Base-by-base conservation (phyloP, 2,797 vertebrate genomes). In the Takifugu ocellatus region DNA sequence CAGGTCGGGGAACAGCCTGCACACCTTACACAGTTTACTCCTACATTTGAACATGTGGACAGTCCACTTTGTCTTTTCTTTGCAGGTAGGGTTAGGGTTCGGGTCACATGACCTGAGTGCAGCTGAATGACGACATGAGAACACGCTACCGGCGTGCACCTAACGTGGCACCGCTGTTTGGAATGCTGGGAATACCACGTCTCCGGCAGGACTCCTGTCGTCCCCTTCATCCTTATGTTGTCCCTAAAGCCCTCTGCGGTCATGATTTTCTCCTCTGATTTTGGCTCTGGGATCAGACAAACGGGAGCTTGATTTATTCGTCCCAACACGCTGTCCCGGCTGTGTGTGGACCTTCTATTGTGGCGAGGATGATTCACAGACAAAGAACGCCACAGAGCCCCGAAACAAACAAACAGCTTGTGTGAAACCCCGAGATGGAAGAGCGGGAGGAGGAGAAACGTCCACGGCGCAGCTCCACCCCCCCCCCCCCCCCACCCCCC, bases 401-500 rank as follows among this genome's bases (percentile, higher is more conserved):
- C n/a, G 25, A 77, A 21, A 84, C 82, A 88, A 84, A 82, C 68
- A 76, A 70, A 68, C 60, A 54, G 68, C 78, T 72, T 56, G 76
- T 64, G 68, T 62, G 71, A 54, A 51, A 26, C 61, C 54, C 58
- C 42, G 71, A 67, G 63, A 75, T 27, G 43, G 56, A 54, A 49
- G 44, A 12, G 24, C 55, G 57, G 74, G 74, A 50, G 68, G 70
- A 53, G 55, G 56, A 49, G 57, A 39, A 48, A 16, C 49, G 57
- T 71, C 21, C 21, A 21, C 21, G 21, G 21, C 21, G 21, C 21
- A 21, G 21, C 21, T 21, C 54, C 57, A 36, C n/a, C 0, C 1
- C 5, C 21, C 49, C 47, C 6, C 2, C n/a, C 0, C 1, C 5
- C 21, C 49, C 47, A 21, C 0, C 1, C 5, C 21, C 49, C 47